Percentiles rank a stretch among this genome's conserved stretches.
Conservation (phyloP, 2,888 invertebrate species). For the Euspilapteryx auroguttella region DNA sequence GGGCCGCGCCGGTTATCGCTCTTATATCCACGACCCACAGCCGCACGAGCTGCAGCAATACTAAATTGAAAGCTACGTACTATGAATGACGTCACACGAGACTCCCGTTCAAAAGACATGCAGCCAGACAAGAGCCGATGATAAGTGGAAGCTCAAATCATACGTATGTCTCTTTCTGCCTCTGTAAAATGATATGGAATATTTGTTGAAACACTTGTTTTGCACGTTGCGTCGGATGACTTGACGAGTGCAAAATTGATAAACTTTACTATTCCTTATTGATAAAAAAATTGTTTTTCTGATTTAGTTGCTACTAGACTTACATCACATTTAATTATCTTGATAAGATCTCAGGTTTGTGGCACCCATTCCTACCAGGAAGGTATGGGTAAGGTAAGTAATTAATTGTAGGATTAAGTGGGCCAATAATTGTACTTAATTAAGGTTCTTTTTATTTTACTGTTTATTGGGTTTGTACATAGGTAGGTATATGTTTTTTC, state of each 20-base stretch:
- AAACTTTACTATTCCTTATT: constrained; percentile 23
- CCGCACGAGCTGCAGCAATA: constrained; percentile 49
- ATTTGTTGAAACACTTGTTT: constrained; percentile 54
- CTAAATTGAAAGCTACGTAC: constrained; percentile 61
- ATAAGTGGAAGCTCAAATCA: constrained; percentile 30
- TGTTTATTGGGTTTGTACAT: no score
- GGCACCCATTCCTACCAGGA: no score
- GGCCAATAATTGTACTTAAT: no score
- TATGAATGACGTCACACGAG: constrained; percentile 49
- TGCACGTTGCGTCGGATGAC: constrained; percentile 50
- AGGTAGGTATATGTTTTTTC: no score
- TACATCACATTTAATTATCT: no score
- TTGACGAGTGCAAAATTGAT: no score
- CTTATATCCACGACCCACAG: constrained; percentile 41
- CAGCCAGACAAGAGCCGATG: constrained; percentile 32
- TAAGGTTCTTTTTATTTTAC: no score
- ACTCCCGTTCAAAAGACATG: constrained; percentile 36
- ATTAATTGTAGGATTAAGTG: no score
- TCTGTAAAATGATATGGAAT: constrained; percentile 53
- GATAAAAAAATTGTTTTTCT: constrained; percentile 10
- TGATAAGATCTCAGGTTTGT: no score
- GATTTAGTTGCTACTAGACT: no score
- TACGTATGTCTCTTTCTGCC: constrained; percentile 34
- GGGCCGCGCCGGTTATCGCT: constrained; percentile 32
- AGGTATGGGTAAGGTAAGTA: no score